phyloP scores from a whole-genome alignment of 2,888 invertebrate species.

The Trissolcus japonicus region DNA sequence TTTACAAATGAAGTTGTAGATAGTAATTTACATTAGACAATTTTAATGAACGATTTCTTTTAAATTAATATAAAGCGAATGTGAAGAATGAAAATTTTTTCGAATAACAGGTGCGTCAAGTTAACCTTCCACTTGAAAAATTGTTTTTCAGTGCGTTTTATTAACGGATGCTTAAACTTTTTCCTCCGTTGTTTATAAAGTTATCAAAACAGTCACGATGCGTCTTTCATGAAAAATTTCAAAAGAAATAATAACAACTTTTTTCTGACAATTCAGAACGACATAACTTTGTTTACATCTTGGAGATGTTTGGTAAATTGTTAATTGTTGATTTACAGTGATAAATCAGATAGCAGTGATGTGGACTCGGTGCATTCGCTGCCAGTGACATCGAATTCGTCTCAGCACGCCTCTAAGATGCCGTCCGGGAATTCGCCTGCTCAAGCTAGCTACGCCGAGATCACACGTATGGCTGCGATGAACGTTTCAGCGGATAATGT shows the following conservation, averaged over 20 bases:
- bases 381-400: conserved; percentile 80
- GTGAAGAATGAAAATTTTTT: background rate
- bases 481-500: conserved; percentile 67
- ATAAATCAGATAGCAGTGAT: conserved; percentile 90
- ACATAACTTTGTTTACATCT: background rate
- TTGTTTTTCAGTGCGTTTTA: too few relatives aligned
- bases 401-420: conserved; percentile 72
- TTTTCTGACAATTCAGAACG: background rate
- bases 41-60: background rate
- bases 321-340: conserved; percentile 70
- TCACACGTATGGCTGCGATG: conserved; percentile 80
- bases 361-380: conserved; percentile 91
- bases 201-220: background rate
- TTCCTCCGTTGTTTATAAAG: background rate
- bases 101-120: background rate
- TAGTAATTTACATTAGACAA: background rate
- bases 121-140: background rate
- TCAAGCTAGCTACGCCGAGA: conserved; percentile 88
- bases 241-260: background rate
- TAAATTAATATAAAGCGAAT: background rate
- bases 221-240: background rate
- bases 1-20: background rate
- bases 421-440: conserved; percentile 75
- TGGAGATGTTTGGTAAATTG: background rate
- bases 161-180: too few relatives aligned